phyloP scores from a whole-genome alignment of 2,888 invertebrate genomes.

The Sepiola atlantica region DNA sequence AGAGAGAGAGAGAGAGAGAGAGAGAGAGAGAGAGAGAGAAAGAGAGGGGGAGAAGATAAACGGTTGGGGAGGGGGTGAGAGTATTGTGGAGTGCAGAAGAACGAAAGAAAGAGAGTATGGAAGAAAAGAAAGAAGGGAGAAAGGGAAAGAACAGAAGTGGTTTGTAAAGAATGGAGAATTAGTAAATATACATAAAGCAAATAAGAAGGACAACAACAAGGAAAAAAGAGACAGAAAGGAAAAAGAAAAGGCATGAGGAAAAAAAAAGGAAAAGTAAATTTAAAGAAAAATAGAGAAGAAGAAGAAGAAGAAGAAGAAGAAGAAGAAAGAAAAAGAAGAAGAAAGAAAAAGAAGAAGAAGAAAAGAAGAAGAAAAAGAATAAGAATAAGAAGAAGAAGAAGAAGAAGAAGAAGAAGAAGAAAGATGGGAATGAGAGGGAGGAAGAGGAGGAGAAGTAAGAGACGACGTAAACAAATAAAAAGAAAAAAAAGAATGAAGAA shows the following conservation, averaged over 20 bases:
- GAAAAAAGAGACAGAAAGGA: not conserved
- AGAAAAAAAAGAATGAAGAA: not conserved
- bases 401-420: no score
- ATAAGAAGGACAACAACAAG: no score
- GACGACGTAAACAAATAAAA: not conserved
- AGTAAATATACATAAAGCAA: no score
- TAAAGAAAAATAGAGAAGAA: rapidly evolving
- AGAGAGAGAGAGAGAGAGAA: not conserved
- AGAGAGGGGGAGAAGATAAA: not conserved
- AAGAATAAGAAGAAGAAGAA: no score
- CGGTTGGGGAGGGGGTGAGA: not conserved
- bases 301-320: not conserved
- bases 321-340: not conserved
- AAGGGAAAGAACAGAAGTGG: not conserved
- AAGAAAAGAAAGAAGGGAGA: not conserved
- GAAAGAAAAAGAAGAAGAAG: not conserved
- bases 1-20: not conserved
- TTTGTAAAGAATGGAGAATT: not conserved
- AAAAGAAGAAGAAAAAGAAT: not conserved
- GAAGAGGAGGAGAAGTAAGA: not conserved
- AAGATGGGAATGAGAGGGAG: no score
- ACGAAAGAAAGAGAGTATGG: not conserved
- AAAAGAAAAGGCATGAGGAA: not conserved
- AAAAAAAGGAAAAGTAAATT: not conserved
- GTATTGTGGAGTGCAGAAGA: not conserved